Evolutionary conservation across 2,113 vertebrate species (phyloP).

Genomic region (Tapirus terrestris): DNA sequence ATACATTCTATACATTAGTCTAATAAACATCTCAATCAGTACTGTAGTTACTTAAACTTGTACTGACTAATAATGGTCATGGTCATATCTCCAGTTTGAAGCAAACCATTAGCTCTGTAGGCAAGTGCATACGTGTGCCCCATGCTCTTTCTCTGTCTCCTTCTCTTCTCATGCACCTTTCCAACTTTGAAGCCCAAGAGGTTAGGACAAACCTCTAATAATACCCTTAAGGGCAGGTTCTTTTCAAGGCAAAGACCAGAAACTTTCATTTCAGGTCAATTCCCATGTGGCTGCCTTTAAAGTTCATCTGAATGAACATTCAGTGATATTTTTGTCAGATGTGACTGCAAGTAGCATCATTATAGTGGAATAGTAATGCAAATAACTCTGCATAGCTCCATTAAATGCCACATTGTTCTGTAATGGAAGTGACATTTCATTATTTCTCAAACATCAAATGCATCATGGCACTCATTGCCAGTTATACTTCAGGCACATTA

Average conservation of each 20-base stretch:
- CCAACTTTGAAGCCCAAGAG: constrained; percentile 42
- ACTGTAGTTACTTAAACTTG: neutral
- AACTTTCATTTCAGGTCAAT: constrained; percentile 83
- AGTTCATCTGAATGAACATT: constrained; percentile 87
- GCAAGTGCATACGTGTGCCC: neutral
- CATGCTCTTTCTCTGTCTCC: neutral
- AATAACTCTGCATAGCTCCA: constrained; percentile 81
- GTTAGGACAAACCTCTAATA: constrained; percentile 71
- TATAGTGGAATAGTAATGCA: constrained; percentile 79
- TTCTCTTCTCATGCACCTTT: neutral
- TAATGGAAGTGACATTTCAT: constrained; percentile 86
- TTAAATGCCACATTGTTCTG: constrained; percentile 85
- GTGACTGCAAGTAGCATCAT: constrained; percentile 81
- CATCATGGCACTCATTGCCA: constrained; percentile 61
- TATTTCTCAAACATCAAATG: constrained; percentile 81
- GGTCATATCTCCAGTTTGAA: neutral
- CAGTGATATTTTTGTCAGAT: constrained; percentile 82
- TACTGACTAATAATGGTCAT: neutral
- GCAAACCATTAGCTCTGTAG: neutral
- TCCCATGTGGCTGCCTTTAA: constrained; percentile 81
- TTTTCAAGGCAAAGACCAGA: constrained; percentile 76
- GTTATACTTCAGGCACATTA: constrained; percentile 70
- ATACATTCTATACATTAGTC: neutral
- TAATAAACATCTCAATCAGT: neutral
- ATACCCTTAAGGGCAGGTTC: constrained; percentile 50